Conservation (phyloP, 2,113 vertebrate species). For the Salminus brasiliensis region DNA sequence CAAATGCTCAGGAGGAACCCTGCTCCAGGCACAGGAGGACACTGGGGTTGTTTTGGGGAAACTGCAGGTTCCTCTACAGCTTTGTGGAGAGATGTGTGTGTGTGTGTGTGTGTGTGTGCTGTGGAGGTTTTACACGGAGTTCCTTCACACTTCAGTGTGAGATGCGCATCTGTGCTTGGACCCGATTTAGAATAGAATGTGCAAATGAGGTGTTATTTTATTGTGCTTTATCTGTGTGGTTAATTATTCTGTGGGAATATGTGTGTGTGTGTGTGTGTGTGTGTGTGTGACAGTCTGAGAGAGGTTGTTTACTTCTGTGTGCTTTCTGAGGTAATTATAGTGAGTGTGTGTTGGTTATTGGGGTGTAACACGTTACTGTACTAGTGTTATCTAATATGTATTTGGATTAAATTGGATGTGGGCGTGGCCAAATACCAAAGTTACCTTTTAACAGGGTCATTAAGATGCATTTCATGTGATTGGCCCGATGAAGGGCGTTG, state of each 20-base stretch:
- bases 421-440: too few species aligned
- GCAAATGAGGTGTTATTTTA: conserved; percentile 15
- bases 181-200: not conserved
- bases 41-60: not conserved
- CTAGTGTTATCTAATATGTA: too few species aligned
- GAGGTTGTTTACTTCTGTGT: not conserved
- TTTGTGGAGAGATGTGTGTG: not conserved
- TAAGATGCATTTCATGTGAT: too few species aligned
- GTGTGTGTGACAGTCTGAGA: not conserved
- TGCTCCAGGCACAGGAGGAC: not conserved
- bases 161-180: not conserved
- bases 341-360: too few species aligned
- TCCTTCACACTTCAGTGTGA: not conserved
- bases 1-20: not conserved
- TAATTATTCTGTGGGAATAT: not conserved
- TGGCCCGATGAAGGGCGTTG: too few species aligned
- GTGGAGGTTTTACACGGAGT: not conserved
- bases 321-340: not conserved
- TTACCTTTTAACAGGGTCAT: too few species aligned
- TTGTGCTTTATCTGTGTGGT: not conserved
- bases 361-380: too few species aligned
- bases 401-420: too few species aligned
- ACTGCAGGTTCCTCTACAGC: too few species aligned
- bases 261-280: too few species aligned
- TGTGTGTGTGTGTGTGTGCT: not conserved